Percentiles rank a stretch among this genome's conserved stretches.
Evolutionary conservation across 2,797 vertebrate species (phyloP).

Genomic region (Centroberyx gerrardi): DNA sequence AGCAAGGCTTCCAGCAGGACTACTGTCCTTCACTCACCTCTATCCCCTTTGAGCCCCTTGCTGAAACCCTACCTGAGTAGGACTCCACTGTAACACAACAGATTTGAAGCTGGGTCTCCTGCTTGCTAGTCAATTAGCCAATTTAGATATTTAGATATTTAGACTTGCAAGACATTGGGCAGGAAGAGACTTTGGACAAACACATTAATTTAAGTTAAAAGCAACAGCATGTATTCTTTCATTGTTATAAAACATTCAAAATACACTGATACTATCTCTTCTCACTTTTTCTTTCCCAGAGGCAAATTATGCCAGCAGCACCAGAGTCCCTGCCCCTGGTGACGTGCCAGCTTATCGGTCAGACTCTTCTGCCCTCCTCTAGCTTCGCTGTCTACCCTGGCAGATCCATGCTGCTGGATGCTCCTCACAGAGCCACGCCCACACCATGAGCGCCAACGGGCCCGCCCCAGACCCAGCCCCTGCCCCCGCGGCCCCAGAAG

Average conservation of each 20-base stretch:
- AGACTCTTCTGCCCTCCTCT: constrained; percentile 88
- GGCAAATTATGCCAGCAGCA: constrained; percentile 98
- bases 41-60: no score
- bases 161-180: not conserved
- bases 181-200: not conserved
- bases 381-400: constrained; percentile 90
- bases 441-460: constrained; percentile 95
- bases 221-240: not conserved
- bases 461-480: constrained; percentile 84
- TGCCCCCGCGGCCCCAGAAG: constrained; percentile 85
- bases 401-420: constrained; percentile 96
- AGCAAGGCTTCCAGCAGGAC: no score
- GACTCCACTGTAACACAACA: no score
- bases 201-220: not conserved
- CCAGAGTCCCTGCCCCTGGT: constrained; percentile 92
- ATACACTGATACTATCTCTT: constrained; percentile 24
- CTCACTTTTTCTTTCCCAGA: constrained; percentile 81
- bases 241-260: not conserved
- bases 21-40: no score
- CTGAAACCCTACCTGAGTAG: no score
- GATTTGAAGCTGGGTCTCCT: no score
- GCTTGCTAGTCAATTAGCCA: no score
- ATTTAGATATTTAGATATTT: no score
- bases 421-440: constrained; percentile 93
- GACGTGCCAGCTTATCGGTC: constrained; percentile 94